Base-by-base conservation (phyloP, 2,888 invertebrate species). In the Erynnis tages region DNA sequence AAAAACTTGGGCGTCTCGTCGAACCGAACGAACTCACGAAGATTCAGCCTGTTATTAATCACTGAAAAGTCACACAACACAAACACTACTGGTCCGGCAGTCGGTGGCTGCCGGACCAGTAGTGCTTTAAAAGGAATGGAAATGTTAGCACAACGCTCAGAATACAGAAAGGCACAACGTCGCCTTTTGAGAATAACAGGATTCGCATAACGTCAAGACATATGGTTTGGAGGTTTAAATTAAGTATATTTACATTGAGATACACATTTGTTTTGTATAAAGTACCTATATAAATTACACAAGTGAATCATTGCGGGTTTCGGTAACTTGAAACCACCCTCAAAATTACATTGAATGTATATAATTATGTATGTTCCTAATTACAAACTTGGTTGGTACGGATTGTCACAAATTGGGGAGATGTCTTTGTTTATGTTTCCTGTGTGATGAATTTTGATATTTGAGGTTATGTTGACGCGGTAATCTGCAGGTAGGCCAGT, bases 371-470 rank as follows among this genome's bases (percentile, higher is more conserved):
- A 6, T 21, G 21, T 21, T 4, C 4, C 1, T 37, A 16, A 11
- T 19, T 37, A 6, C 11, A 37, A 21, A 17, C 19, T 14, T 4
- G 14, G 14, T 37, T 16, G 13, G 1, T 32, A 17, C 32, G 32
- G 11, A 44, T 32, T n/a, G n/a, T n/a, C n/a, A n/a, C 21, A 10
- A 32, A 32, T 32, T 13, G 14, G 14, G 6, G n/a, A 1, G 7
- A 44, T 25, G 25, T 49, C 48, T 25, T 1, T 38, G 25, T 32
- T 32, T 25, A 32, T 37, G 38, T 40, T 38, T 48, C 21, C 30
- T 48, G 30, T 40, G 38, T 30, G 30, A 30, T 29, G 16, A 11
- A 32, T 23, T 21, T 19, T 19, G 23, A 35, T 25, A 35, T 30
- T 40, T 29, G 29, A 19, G 13, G 27, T 38, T 11, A 30, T 23